Evolutionary conservation across 2,888 invertebrate genomes (phyloP), one percentile per base, ranked within the genome.

Genomic region (Drosophila pegasa): DNA sequence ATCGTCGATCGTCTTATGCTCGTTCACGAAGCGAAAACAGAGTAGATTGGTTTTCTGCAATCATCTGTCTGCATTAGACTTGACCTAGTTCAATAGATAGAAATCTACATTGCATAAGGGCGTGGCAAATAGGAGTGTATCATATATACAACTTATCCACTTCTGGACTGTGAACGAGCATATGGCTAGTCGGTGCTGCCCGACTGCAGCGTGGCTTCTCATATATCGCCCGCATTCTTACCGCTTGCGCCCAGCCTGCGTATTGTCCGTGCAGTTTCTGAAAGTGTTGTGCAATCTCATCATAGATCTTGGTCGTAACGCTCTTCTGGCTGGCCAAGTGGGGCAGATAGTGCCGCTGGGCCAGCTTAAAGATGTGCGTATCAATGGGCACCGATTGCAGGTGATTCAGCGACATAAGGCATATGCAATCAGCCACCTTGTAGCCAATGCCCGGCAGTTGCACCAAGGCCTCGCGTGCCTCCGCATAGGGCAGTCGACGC

Each of bases 341-440:
- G 0, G 97, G 97, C 75, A 97, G 92, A 89, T 98, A 98, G 82
- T 95, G 94, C 63, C 95, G 93, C 18, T 95, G 94, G 0, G 98
- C 98, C 76, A 99, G 96, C 93, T 98, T 97, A 92, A 96, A 97
- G 25, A 99, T 97, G 90, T 99, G 99, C 0, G 98, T 98, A 92
- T 99, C 99, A 0, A 99, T 96, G 1, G 99, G 99, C 57, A 99
- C 95, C 0, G 98, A 95, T 82, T 96, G 95, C 52, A 97, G 92
- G 90, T 99, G 97, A 61, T 96, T 96, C 54, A 99, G 91, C 0
- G 98, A 98, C 99, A 99, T 99, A 20, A 99, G 93, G 90, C 98
- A 98, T 80, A 99, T 96, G 92, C 99, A 99, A 92, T 99, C 99
- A 0, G 99, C 98, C 18, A 99, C 98, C 95, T 99, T 99, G 9